Conservation (phyloP, 1,140 invertebrate genomes). For the Drosophila carrolli region DNA sequence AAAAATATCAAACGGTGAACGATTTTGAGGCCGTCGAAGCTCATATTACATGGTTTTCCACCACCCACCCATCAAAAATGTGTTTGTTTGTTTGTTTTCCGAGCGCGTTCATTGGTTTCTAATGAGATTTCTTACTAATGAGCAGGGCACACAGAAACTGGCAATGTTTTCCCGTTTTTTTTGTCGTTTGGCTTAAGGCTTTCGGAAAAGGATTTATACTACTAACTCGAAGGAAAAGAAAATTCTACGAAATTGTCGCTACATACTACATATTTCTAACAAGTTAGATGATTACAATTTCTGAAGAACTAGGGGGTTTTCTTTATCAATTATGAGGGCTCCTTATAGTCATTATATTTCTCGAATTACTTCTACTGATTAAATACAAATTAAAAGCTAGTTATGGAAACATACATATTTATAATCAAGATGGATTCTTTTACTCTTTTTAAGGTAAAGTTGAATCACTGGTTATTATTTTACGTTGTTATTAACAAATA, state of each 20-base stretch:
- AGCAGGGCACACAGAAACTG: constrained; percentile 58
- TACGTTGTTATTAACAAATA: no score
- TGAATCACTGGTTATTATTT: no score
- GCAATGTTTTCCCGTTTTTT: constrained; percentile 35
- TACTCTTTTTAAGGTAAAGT: no score
- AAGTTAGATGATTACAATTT: constrained; percentile 24
- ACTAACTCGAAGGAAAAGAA: background rate
- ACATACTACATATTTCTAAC: constrained; percentile 4
- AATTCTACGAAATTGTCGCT: constrained; percentile 20
- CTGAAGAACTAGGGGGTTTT: background rate
- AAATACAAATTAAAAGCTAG: constrained; percentile 16
- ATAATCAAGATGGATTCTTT: no score
- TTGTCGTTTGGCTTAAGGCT: constrained; percentile 7
- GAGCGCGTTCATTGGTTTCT: constrained; percentile 75
- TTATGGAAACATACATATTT: background rate
- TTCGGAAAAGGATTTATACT: background rate
- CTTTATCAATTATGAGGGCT: constrained; percentile 1
- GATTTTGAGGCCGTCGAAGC: constrained; percentile 32
- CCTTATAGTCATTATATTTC: background rate
- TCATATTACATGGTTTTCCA: constrained; percentile 10
- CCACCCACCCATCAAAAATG: background rate
- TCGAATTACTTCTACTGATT: constrained; percentile 6
- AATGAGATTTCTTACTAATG: constrained; percentile 79
- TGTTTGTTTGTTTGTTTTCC: constrained; percentile 47
- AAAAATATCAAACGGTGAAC: constrained; percentile 41